Base-by-base conservation (phyloP, 2,113 vertebrate species). In the Notothenia coriiceps region DNA sequence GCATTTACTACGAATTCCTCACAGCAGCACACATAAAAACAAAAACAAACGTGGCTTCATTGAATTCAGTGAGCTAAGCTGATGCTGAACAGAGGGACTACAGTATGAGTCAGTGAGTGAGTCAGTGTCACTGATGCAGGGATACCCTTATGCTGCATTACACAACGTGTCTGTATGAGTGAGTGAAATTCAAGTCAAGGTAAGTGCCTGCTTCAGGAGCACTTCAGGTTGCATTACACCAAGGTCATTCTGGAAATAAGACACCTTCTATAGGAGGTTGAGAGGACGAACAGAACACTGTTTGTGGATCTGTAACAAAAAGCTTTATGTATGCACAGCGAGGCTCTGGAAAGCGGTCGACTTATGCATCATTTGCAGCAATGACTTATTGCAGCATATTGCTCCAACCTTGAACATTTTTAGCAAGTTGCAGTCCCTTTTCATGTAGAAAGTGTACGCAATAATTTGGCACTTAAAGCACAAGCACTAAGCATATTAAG, bases 41-140 rank as follows among this genome's bases (percentile, higher is more conserved):
- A 18, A 0, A 15, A 15, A 29, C 13, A 33, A 47, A 35, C 14
- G 17, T 9, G 57, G 40, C 40, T 80, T 13, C 22, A 62, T 82
- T 83, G 55, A 51, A 22, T 59, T 72, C 44, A 75, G 68, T 50
- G 29, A 82, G 62, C 80, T 43, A 47, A 20, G 18, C 73, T 72
- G 79, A 43, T 57, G 51, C 74, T 82, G 76, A 50, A 72, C 67
- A 14, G 77, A 81, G 75, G 73, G 73, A 83, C 74, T 75, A 12
- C 81, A 40, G 89, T 91, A 68, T 89, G 76, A 89, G 88, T 72
- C 10, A 55, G 79, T 25, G 55, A 74, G 62, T 82, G 78, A 91
- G 82, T 89, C 85, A 84, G 83, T 85, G 83, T 86, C 74, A 71
- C 61, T 63, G 78, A 77, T 82, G 84, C 83, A 91, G 86, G 84